A percentile compares a stretch with the other conserved stretches of the same genome.
Conservation (phyloP, 1,140 invertebrate genomes). For the Triops cancriformis region DNA sequence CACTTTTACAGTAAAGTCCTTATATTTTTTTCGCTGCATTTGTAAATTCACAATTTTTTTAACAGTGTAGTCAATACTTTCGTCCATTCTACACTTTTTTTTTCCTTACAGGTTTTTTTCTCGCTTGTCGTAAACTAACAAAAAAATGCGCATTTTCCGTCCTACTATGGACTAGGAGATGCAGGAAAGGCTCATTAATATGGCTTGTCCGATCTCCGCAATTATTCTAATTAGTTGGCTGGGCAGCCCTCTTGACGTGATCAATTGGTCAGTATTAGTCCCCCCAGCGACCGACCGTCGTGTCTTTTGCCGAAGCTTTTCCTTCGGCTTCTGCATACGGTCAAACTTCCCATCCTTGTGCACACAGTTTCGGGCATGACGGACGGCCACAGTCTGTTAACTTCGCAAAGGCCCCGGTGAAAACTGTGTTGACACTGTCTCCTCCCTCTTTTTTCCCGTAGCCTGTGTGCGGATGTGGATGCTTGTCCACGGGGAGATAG, state of each 20-base stretch:
- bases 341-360: background rate
- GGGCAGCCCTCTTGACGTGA: background rate
- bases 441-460: background rate
- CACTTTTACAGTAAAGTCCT: too few relatives aligned
- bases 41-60: too few relatives aligned
- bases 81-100: background rate
- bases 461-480: background rate
- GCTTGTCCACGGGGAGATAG: background rate
- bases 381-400: background rate
- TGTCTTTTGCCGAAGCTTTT: background rate
- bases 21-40: background rate
- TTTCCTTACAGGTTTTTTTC: background rate
- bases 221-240: slow-evolving; percentile 14
- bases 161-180: background rate
- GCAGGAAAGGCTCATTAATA: background rate
- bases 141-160: background rate
- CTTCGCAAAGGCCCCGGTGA: background rate
- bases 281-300: background rate
- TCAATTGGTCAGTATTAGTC: background rate
- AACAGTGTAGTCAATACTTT: too few relatives aligned
- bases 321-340: background rate
- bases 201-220: background rate
- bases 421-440: background rate
- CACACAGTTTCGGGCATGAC: background rate
- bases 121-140: background rate